Evolutionary conservation across 2,888 invertebrate genomes (phyloP).

Genomic region (Cinara cedri): DNA sequence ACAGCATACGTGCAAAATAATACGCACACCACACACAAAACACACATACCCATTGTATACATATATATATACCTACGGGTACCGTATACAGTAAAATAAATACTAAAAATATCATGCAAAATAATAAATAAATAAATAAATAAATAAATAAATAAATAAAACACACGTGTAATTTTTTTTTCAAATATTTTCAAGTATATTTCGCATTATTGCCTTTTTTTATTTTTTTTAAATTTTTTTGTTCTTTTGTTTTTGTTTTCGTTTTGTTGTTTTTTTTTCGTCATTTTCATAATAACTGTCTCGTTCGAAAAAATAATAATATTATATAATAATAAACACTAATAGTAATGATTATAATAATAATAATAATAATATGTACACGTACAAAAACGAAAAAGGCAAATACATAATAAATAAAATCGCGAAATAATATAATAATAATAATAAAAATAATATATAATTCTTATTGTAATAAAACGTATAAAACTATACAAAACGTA

Average conservation of each 20-base stretch:
- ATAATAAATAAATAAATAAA: not conserved
- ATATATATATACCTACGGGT: too few species aligned
- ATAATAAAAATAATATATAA: constrained; percentile 13
- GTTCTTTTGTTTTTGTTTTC: constrained; percentile 27
- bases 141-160: constrained; percentile 2
- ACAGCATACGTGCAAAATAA: too few species aligned
- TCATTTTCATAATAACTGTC: too few species aligned
- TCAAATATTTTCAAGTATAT: too few species aligned
- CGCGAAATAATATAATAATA: constrained; percentile 35
- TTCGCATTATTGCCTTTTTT: too few species aligned
- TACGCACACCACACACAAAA: too few species aligned
- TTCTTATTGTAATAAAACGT: constrained; percentile 32
- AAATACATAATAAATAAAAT: constrained; percentile 46
- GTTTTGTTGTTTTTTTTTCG: too few species aligned
- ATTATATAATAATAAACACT: constrained; percentile 10
- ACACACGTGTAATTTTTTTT: not conserved
- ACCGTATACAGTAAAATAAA: too few species aligned
- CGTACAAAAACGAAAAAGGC: constrained; percentile 38
- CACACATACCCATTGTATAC: too few species aligned
- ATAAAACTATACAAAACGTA: constrained; percentile 55
- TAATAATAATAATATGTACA: constrained; percentile 33
- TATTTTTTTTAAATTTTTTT: constrained; percentile 33
- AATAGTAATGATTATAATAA: constrained; percentile 19
- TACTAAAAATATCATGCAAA: not conserved
- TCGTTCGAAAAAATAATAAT: constrained; percentile 25